These are phyloP conservation scores for Drosophila quinaria DNA, from an alignment of 2,888 invertebrate species.

Conservation along the genomic window DNA sequence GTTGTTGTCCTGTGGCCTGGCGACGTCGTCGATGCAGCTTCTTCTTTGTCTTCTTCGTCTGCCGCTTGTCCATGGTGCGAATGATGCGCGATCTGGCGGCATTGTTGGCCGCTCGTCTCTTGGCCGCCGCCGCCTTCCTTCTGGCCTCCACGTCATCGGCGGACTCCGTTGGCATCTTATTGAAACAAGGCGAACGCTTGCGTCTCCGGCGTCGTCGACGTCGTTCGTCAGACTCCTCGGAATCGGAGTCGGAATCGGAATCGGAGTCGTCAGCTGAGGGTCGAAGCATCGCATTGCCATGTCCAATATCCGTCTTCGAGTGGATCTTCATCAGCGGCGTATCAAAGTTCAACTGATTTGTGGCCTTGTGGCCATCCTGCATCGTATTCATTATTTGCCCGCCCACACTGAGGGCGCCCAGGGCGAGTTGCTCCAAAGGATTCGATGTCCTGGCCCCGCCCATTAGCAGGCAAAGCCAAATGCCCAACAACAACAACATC, in stretches of 20 bases:
- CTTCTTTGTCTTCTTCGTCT: conserved; percentile 33
- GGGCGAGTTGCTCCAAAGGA: conserved; percentile 55
- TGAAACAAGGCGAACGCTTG: conserved; percentile 73
- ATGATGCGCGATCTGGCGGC: conserved; percentile 48
- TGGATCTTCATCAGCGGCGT: conserved; percentile 45
- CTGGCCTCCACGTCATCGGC: conserved; percentile 65
- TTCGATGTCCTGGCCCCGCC: conserved; percentile 44
- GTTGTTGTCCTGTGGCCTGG: conserved; percentile 31
- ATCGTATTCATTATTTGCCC: conserved; percentile 50
- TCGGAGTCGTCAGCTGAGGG: conserved; percentile 45
- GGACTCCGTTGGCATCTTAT: conserved; percentile 33
- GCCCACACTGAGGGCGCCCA: conserved; percentile 60
- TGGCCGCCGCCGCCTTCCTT: conserved; percentile 33
- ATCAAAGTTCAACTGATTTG: conserved; percentile 49
- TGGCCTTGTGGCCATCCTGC: conserved; percentile 54
- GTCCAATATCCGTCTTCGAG: conserved; percentile 56
- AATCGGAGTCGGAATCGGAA: conserved; percentile 63
- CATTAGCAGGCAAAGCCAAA: neutral
- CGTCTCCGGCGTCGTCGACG: conserved; percentile 48
- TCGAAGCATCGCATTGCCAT: conserved; percentile 67
- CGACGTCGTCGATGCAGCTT: conserved; percentile 55
- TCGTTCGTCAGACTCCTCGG: conserved; percentile 64
- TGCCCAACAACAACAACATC: conserved; percentile 7
- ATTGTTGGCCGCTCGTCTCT: conserved; percentile 50
- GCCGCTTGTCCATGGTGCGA: conserved; percentile 28